These are phyloP conservation scores for Oreocharis arfaki DNA, from an alignment of 2,113 vertebrate species.

Conservation along the genomic window DNA sequence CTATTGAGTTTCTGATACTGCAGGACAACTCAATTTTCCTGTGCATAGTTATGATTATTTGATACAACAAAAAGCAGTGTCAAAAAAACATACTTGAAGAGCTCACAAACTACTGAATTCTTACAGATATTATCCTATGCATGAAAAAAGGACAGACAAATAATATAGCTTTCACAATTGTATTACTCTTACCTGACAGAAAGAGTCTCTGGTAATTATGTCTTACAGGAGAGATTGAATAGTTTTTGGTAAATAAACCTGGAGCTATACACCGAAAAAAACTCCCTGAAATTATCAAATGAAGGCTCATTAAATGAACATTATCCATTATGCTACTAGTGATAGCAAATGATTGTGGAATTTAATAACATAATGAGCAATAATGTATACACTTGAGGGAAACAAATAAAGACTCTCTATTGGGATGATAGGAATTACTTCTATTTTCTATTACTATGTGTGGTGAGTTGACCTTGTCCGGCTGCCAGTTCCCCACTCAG, in stretches of 20 bases:
- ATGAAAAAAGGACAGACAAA: neutral
- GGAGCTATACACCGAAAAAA: neutral
- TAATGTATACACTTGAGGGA: neutral
- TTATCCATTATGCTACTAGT: neutral
- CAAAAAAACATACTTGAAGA: neutral
- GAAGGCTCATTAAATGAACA: neutral
- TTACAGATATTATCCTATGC: neutral
- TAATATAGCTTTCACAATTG: neutral
- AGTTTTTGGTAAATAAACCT: neutral
- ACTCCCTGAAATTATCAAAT: neutral
- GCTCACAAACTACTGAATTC: neutral
- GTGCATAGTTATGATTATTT: neutral
- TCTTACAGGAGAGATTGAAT: neutral
- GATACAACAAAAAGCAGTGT: neutral
- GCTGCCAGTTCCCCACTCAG: neutral
- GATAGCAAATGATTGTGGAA: neutral
- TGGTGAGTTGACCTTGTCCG: neutral
- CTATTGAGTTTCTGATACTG: neutral
- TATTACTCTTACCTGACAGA: neutral
- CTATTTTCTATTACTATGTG: neutral
- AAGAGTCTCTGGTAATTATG: neutral
- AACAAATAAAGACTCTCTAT: neutral
- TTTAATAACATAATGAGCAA: neutral
- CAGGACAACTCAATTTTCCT: neutral
- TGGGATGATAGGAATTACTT: neutral